Evolutionary conservation across 2,113 vertebrate genomes (phyloP).

Genomic region (Cheilinus undulatus): DNA sequence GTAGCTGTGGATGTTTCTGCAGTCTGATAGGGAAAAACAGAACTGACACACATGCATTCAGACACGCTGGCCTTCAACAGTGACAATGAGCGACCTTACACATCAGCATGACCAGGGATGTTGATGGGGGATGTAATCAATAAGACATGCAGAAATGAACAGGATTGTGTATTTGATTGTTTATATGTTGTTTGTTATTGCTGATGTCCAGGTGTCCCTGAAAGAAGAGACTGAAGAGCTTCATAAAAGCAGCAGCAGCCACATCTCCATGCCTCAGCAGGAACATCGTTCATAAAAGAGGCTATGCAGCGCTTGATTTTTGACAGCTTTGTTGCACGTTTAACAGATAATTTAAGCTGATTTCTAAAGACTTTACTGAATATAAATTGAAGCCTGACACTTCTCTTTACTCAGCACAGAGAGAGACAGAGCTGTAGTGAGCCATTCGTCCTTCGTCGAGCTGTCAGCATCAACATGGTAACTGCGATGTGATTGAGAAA

Average conservation of each 20-base stretch:
- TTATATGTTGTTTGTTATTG: too few species aligned
- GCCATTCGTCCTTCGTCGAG: too few species aligned
- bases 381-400: too few species aligned
- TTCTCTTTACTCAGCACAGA: too few species aligned
- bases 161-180: too few species aligned
- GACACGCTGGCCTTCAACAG: background rate
- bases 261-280: background rate
- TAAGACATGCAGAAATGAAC: background rate
- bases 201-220: background rate
- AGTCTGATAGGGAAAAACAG: too few species aligned
- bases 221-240: conserved; percentile 2
- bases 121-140: background rate
- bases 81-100: background rate
- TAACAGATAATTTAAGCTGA: too few species aligned
- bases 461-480: too few species aligned
- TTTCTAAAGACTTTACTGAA: too few species aligned
- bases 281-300: background rate
- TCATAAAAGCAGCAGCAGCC: background rate
- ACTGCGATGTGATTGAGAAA: too few species aligned
- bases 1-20: background rate
- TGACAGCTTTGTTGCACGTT: too few species aligned
- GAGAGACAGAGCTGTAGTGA: too few species aligned
- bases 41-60: background rate
- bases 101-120: background rate
- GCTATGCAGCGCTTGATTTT: background rate